Evolutionary conservation across 2,888 invertebrate genomes (phyloP), one percentile per base, ranked within the genome.

Genomic region (Tenthredo livida): DNA sequence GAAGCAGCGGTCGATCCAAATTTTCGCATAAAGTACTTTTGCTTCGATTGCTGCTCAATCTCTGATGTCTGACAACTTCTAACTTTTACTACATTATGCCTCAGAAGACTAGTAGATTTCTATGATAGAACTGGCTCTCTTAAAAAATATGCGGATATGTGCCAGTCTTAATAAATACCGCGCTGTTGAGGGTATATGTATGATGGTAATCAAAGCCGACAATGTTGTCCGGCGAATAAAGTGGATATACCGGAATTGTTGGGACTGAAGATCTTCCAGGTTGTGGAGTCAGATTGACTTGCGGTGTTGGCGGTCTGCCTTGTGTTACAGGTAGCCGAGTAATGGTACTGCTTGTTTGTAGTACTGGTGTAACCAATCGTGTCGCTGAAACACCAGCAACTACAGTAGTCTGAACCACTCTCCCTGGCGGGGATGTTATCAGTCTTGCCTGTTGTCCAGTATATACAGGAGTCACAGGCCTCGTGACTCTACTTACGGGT

Each of bases 341-440:
- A 72, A 91, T 89, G 83, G 88, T 90, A 73, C 90, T 91, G 47
- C 89, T 91, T 0, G 90, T 89, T 82, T 92, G 92, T 37, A 92
- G 84, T 43, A 92, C 91, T 17, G 93, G 93, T 10, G 93, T 89
- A 83, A 93, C 91, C 29, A 93, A 89, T 85, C 93, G 89, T 73
- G 93, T 89, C 85, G 92, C 90, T 15, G 91, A 88, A 21, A 92
- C 90, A 10, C 91, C 91, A 54, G 92, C 88, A 15, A 92, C 91
- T 85, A 93, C 92, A 3, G 92, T 91, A 7, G 92, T 90, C 88
- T 93, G 93, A 40, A 92, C 90, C 10, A 93, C 90, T 84, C 93
- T 90, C 70, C 91, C 91, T 86, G 90, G 91, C 25, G 89, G 86
- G 43, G 92, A 91, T 10, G 90, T 90, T 7, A 92, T 90, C 72